These are phyloP conservation scores for Cardiocondyla obscurior DNA, from an alignment of 1,140 invertebrate genomes.

Conservation along the genomic window DNA sequence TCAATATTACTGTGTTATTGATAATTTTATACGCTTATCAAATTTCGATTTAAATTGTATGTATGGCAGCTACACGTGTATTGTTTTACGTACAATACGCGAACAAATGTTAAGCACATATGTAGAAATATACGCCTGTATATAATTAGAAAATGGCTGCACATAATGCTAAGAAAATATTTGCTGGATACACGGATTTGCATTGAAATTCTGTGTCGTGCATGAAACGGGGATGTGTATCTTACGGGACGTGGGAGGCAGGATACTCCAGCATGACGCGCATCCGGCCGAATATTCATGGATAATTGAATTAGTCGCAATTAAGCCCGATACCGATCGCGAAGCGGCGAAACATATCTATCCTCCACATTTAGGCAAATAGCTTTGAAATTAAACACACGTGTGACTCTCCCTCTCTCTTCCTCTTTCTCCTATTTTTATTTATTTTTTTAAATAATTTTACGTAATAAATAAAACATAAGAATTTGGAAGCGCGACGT, in stretches of 20 bases:
- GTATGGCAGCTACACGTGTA: no score
- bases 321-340: slow-evolving; percentile 59
- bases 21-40: no score
- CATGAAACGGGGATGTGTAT: not conserved
- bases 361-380: slow-evolving; percentile 32
- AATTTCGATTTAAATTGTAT: no score
- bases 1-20: no score
- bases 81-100: no score
- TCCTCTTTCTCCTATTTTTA: not conserved
- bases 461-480: no score
- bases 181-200: not conserved
- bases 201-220: not conserved
- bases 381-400: slow-evolving; percentile 48
- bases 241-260: not conserved
- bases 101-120: no score
- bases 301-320: slow-evolving; percentile 60
- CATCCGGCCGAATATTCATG: slow-evolving; percentile 42
- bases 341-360: slow-evolving; percentile 47
- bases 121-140: no score
- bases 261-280: slow-evolving; percentile 8
- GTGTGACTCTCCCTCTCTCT: not conserved
- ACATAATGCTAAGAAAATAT: not conserved
- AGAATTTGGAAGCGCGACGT: no score
- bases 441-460: no score
- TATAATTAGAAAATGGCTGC: not conserved